phyloP scores from a whole-genome alignment of 1,140 invertebrate species.

The Listronotus oregonensis region DNA sequence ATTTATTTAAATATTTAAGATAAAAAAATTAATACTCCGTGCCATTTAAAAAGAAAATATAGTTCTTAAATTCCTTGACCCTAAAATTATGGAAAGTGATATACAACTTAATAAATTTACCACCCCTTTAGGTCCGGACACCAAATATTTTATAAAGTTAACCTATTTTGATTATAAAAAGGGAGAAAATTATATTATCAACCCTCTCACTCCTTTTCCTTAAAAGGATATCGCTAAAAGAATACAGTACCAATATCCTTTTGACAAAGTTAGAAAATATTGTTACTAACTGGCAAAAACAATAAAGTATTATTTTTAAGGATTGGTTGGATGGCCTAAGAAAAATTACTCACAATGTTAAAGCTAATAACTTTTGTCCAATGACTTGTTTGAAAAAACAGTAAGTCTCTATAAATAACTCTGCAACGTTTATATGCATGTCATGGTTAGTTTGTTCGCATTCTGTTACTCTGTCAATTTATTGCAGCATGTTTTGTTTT shows the following conservation, averaged over 20 bases:
- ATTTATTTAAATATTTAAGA: too few species aligned
- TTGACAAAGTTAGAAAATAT: neutral
- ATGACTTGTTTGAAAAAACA: conserved; percentile 99
- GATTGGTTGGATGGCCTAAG: conserved; percentile 93
- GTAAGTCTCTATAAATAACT: conserved; percentile 71
- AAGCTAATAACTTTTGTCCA: conserved; percentile 98
- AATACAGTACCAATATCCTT: neutral
- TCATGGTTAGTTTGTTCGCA: neutral
- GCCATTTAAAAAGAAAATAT: too few species aligned
- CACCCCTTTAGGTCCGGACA: too few species aligned
- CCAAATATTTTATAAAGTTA: too few species aligned
- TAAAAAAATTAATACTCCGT: too few species aligned
- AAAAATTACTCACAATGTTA: conserved; percentile 96
- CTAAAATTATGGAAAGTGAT: too few species aligned
- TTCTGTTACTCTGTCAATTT: neutral
- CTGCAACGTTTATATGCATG: conserved; percentile 30
- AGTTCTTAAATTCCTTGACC: too few species aligned
- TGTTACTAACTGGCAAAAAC: conserved; percentile 4
- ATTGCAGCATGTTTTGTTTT: conserved; percentile 21
- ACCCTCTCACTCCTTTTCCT: too few species aligned
- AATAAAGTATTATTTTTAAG: conserved; percentile 61
- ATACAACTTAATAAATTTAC: too few species aligned
- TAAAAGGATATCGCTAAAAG: too few species aligned
- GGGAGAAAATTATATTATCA: too few species aligned
- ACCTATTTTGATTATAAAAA: too few species aligned